Base-by-base conservation (phyloP, 2,797 vertebrate genomes). In the Lophotriccus pileatus region DNA sequence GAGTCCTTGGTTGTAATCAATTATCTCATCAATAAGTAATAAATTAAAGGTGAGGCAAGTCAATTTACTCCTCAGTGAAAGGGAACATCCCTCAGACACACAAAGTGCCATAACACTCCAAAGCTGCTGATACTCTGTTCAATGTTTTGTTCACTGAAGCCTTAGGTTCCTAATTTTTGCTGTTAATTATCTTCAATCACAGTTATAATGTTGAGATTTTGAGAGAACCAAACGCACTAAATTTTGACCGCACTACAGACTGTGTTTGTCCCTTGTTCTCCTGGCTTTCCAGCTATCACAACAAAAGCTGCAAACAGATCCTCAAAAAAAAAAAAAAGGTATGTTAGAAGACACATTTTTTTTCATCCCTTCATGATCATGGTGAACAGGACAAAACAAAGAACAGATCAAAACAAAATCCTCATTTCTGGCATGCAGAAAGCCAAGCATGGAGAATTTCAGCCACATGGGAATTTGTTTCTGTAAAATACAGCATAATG, bases 401-500 rank as follows among this genome's bases (percentile, higher is more conserved):
- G 52, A 79, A 63, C 20, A 89, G 64, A 76, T 80, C 69, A 91
- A 79, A 90, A 64, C 47, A 75, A 90, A 95, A 75, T 72, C 59
- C 27, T 64, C 9, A 32, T 56, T 80, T 85, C 68, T 89, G 55
- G 49, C 81, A 52, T 24, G 36, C 75, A 85, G 56, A 91, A 85
- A 85, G 73, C 10, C 66, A 30, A 89, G 89, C 75, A 59, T 62
- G 68, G 62, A 91, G 50, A 83, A 92, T 78, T 94, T 83, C 49
- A 83, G 68, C 68, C 90, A 82, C 47, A 24, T 34, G 58, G 53
- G 73, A 90, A 80, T 95, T 91, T 72, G 43, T 55, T 87, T 84
- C 87, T 30, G n/a, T 93, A 90, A 83, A 66, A 87, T 43, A 72
- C 66, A 88, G 91, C 34, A 74, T 69, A 91, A 91, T 52, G 20